Conservation (phyloP, 2,797 vertebrate species). For the Danio kyathit region DNA sequence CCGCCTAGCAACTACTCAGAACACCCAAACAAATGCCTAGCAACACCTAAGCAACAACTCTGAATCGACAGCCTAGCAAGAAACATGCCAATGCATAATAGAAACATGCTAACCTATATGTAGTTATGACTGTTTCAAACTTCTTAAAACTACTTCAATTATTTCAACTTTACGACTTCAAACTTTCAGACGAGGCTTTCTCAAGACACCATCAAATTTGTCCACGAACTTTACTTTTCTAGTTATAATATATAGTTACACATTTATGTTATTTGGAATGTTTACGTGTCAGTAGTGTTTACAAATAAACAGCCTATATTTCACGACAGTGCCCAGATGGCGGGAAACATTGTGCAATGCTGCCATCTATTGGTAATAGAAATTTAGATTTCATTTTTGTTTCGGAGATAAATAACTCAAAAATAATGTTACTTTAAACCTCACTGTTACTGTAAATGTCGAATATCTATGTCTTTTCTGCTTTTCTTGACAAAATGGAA, state of each 20-base stretch:
- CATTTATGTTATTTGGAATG: background rate
- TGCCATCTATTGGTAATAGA: constrained; percentile 30
- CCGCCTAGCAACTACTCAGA: too few relatives aligned
- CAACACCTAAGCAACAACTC: too few relatives aligned
- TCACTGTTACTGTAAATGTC: background rate
- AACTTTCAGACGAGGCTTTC: too few relatives aligned
- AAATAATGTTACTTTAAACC: background rate
- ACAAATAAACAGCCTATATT: background rate
- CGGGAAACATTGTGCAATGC: background rate
- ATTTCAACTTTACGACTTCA: too few relatives aligned
- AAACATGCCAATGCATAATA: too few relatives aligned
- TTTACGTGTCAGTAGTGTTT: background rate
- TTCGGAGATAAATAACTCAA: background rate
- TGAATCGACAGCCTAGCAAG: too few relatives aligned
- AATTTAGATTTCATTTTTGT: background rate
- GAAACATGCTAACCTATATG: too few relatives aligned
- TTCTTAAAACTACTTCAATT: too few relatives aligned
- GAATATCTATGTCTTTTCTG: background rate
- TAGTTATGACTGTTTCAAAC: too few relatives aligned
- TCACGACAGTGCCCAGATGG: constrained; percentile 8
- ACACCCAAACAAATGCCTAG: too few relatives aligned
- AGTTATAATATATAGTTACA: background rate
- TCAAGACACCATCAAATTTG: too few relatives aligned
- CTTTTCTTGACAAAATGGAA: background rate
- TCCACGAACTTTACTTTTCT: too few relatives aligned